A percentile compares a stretch with the other conserved stretches of the same genome.
Evolutionary conservation across 2,797 vertebrate species (phyloP).

Genomic region (Sciurus carolinensis): DNA sequence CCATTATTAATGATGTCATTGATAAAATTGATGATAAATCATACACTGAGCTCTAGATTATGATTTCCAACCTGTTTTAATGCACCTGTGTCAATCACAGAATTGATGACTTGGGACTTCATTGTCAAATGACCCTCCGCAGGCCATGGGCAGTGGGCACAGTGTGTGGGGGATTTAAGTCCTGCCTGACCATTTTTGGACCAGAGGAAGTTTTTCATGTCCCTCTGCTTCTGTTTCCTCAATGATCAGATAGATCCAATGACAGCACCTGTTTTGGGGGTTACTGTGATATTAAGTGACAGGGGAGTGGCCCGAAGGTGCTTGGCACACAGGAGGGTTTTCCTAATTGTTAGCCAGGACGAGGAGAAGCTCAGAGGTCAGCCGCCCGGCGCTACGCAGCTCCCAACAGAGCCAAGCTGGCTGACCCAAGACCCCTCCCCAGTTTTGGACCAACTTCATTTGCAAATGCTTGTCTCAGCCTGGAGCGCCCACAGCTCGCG

Average conservation of each 20-base stretch:
- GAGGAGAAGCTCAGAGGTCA: not conserved
- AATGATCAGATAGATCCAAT: conserved; percentile 10
- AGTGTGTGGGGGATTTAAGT: not conserved
- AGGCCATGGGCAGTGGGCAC: not conserved
- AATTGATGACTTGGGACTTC: too few species aligned
- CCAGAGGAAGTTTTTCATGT: not conserved
- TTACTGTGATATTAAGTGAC: not conserved
- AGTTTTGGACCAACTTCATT: not conserved
- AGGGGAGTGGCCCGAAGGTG: not conserved
- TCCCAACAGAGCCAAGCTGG: not conserved
- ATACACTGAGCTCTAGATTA: too few species aligned
- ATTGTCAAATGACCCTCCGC: not conserved
- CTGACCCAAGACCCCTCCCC: not conserved
- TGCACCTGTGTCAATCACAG: too few species aligned
- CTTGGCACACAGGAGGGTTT: not conserved
- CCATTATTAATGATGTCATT: too few species aligned
- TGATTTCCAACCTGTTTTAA: too few species aligned
- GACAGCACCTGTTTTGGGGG: not conserved
- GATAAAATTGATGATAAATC: too few species aligned
- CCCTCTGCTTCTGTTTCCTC: not conserved
- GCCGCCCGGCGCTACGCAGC: not conserved
- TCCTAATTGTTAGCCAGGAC: not conserved
- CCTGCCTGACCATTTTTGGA: not conserved
- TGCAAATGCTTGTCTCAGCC: not conserved
- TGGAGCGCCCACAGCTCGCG: not conserved